Conservation (phyloP, 2,888 invertebrate genomes). For the Acanthopleura granulata region DNA sequence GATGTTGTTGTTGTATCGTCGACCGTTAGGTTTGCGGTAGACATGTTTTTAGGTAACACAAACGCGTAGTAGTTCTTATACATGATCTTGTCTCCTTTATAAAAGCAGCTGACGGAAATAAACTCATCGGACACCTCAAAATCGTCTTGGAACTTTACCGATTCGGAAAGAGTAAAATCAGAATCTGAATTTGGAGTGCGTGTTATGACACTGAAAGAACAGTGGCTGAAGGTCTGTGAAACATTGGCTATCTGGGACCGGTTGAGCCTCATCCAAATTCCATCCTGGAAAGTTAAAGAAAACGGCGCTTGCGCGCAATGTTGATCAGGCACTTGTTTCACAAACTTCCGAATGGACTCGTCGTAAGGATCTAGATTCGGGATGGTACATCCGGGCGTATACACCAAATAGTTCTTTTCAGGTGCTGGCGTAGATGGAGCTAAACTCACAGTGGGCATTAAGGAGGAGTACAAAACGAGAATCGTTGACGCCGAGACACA, state of each 20-base stretch:
- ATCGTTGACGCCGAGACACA: too few relatives aligned
- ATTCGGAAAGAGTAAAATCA: neutral
- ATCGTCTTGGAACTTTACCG: neutral
- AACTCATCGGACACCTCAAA: slow-evolving; percentile 1
- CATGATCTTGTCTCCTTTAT: slow-evolving; percentile 26
- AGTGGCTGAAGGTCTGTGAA: neutral
- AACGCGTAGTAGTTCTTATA: slow-evolving; percentile 41
- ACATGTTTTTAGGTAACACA: slow-evolving; percentile 25
- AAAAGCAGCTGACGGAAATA: slow-evolving; percentile 37
- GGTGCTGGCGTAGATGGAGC: too few relatives aligned
- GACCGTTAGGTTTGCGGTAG: neutral
- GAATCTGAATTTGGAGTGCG: neutral
- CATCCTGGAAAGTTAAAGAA: neutral
- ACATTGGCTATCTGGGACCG: neutral
- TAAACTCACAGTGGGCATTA: too few relatives aligned
- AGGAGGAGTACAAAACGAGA: too few relatives aligned
- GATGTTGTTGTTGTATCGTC: neutral
- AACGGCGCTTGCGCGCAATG: neutral
- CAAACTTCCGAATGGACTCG: neutral
- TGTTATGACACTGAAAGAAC: neutral
- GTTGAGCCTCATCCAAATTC: neutral
- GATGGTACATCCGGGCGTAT: neutral
- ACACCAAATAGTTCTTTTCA: too few relatives aligned
- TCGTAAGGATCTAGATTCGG: neutral
- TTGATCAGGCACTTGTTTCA: neutral